Evolutionary conservation across 2,888 invertebrate species (phyloP), one percentile per base, ranked within the genome.

Genomic region (Drosophila mulleri): DNA sequence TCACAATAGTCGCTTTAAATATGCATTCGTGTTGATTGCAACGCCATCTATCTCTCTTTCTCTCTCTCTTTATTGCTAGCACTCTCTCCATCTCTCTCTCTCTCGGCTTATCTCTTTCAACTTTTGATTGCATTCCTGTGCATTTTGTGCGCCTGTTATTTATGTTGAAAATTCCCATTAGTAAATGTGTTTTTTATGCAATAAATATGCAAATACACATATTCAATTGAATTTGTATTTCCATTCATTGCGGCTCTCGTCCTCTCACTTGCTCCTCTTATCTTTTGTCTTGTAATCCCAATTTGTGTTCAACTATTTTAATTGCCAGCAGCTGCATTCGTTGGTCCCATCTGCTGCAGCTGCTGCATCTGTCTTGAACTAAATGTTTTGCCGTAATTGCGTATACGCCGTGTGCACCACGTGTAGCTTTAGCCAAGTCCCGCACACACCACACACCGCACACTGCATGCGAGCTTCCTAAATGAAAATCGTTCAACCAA

Each of bases 201-300:
- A 80, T 75, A 76, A 76, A 76, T 76, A 80, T 80, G 72, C 64
- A 75, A 71, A 80, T 72, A 58, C 47, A 56, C 18, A 65, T 64
- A 68, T 74, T 69, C 56, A 68, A 73, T 78, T 77, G 62, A 16
- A 66, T 52, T 67, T 69, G 29, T 44, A 11, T 32, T 52, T 32
- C 56, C 32, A 57, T 56, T n/a, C 42, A 16, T 26, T 53, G 12
- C 53, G 14, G 14, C n/a, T 6, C 26, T 4, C 29, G 8, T 32
- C 1, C 50, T 6, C 11, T 23, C 20, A 11, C 0, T 2, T 2
- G 14, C 39, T 9, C 32, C 2, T n/a, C 29, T 32, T 48, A 48
- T 32, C 2, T 20, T 16, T 29, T 16, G 32, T 20, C 44, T 23
- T 52, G 44, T 67, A 41, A 47, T 20, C 23, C 32, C 59, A 58